Base-by-base conservation (phyloP, 1,140 invertebrate species). In the Plodia interpunctella region DNA sequence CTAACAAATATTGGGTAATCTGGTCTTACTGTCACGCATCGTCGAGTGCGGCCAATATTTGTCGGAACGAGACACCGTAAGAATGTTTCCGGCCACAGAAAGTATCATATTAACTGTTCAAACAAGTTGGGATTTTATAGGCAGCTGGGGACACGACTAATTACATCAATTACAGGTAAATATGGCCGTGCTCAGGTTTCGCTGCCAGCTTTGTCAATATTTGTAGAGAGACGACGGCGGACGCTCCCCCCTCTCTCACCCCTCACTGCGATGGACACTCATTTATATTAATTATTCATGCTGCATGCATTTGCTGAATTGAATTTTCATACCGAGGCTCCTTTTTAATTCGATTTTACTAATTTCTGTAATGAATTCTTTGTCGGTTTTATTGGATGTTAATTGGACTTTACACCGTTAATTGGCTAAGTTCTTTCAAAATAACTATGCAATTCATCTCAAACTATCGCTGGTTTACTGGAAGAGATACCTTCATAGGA, bases 151-250 rank as follows among this genome's bases (percentile, higher is more conserved):
- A 88, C 86, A 88, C 83, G 83, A 88, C 86, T 88, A 88, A 88
- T 88, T 88, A 88, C 86, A 81, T 87, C 86, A 87, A 88, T 88
- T 86, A 88, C 81, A 78, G 80, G 73, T 78, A 87, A 86, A 87
- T 78, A 86, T 65, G 59, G 66, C 56, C 57, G 57, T 63, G 75
- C 80, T 88, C 83, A 72, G 80, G 80, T 87, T 88, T 82, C 83
- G 68, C 52, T 67, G 80, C 82, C 83, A 86, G 81, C 86, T 87
- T 82, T 82, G 77, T 87, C 68, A 88, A 87, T 88, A 87, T 88
- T 88, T 83, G 80, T 79, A 65, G 56, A 68, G 64, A 64, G 66
- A 54, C 56, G 64, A 59, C 35, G 38, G 35, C 51, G 58, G 57
- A 17, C 63, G 58, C 64, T 50, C 30, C 19, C 56, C 49, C 38